phyloP scores from a whole-genome alignment of 2,888 invertebrate species.

The Cyrtodaria siliqua region DNA sequence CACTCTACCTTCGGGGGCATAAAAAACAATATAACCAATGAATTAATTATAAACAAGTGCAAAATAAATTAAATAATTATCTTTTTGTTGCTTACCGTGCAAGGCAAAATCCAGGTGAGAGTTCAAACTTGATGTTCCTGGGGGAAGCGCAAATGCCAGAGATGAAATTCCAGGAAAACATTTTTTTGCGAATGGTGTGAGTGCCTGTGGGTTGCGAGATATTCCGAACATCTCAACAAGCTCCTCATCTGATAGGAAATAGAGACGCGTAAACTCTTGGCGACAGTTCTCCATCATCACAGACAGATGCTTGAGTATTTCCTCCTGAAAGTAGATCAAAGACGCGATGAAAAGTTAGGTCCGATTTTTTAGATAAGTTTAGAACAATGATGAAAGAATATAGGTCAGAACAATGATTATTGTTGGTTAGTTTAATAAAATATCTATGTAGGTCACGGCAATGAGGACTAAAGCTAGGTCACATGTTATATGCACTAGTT shows the following conservation, averaged over 20 bases:
- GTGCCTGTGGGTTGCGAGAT: conserved; percentile 81
- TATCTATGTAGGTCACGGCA: no score
- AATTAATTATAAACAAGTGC: no score
- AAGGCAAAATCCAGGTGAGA: conserved; percentile 82
- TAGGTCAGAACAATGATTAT: no score
- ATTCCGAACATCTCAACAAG: conserved; percentile 81
- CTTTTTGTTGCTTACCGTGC: conserved; percentile 73
- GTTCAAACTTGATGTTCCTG: conserved; percentile 76
- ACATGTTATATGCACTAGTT: no score
- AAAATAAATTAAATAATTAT: no score
- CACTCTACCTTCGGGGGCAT: no score
- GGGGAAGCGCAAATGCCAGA: conserved; percentile 80
- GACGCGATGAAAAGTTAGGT: no score
- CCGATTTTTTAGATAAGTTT: no score
- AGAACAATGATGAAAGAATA: no score
- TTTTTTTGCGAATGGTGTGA: conserved; percentile 80
- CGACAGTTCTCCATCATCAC: conserved; percentile 75
- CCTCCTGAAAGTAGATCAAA: conserved; percentile 82
- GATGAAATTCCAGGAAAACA: conserved; percentile 82
- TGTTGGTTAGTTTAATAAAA: no score
- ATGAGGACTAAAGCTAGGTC: no score
- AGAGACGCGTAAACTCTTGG: conserved; percentile 82
- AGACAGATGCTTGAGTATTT: conserved; percentile 79
- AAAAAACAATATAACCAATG: no score
- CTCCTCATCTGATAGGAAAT: conserved; percentile 83